Percentiles rank a stretch among this genome's conserved stretches.
These are phyloP conservation scores for Chrysomallon squamiferum DNA, from an alignment of 1,140 invertebrate genomes.

Conservation along the genomic window DNA sequence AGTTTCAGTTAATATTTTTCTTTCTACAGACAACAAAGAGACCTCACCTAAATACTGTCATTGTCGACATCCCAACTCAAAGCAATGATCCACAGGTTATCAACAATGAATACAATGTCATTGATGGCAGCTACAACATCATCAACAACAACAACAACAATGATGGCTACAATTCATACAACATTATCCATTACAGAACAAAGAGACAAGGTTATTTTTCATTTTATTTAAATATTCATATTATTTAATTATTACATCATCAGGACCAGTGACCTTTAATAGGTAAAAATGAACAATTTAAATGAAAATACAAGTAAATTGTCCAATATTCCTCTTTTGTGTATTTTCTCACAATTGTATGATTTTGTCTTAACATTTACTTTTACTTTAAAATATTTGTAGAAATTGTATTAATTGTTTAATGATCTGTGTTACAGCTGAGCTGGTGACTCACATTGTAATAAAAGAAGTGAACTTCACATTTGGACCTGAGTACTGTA, in stretches of 20 bases:
- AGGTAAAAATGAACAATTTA: too few species aligned
- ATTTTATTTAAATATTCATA: too few species aligned
- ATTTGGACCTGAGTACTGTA: conserved; percentile 14
- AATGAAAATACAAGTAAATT: not conserved
- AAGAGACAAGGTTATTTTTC: not conserved
- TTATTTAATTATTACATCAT: not conserved
- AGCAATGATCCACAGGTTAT: conserved; percentile 8
- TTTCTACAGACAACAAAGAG: not conserved
- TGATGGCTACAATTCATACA: conserved; percentile 7
- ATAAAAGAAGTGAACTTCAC: conserved; percentile 26
- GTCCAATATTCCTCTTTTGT: not conserved
- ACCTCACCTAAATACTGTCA: not conserved
- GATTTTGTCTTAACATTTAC: not conserved
- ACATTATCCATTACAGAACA: too few species aligned
- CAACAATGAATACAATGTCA: conserved; percentile 2
- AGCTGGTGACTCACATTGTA: conserved; percentile 13
- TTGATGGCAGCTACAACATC: not conserved
- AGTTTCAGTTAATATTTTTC: too few species aligned
- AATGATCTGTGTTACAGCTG: too few species aligned
- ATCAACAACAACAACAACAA: not conserved
- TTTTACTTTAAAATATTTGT: not conserved
- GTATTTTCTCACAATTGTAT: not conserved
- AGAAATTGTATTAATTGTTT: not conserved
- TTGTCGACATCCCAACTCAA: not conserved
- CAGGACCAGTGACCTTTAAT: too few species aligned